phyloP scores from a whole-genome alignment of 2,888 invertebrate species.

The Vanessa cardui region DNA sequence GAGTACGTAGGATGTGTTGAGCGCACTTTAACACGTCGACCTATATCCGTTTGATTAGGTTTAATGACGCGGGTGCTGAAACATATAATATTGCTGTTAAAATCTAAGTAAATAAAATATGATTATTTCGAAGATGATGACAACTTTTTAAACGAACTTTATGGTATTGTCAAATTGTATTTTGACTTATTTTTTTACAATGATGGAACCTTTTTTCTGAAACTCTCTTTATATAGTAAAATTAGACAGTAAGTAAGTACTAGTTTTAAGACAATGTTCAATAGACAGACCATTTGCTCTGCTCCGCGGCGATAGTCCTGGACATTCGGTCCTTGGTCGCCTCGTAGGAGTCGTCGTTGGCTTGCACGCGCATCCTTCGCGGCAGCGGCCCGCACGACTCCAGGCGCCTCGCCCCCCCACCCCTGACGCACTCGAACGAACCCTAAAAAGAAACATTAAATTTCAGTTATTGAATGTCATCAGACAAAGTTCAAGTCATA shows the following conservation, averaged over 20 bases:
- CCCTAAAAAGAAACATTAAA: conserved; percentile 83
- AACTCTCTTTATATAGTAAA: too few species aligned
- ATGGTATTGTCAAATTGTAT: too few species aligned
- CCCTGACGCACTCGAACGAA: conserved; percentile 94
- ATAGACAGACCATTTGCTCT: conserved; percentile 92
- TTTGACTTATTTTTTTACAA: too few species aligned
- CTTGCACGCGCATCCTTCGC: conserved; percentile 95
- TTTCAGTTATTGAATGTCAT: neutral
- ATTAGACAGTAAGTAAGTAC: too few species aligned
- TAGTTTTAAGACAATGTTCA: neutral
- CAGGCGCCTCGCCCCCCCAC: conserved; percentile 83
- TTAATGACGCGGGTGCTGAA: conserved; percentile 96
- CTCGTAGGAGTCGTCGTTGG: conserved; percentile 98
- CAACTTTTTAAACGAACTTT: too few species aligned
- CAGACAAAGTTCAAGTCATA: too few species aligned
- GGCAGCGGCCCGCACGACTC: conserved; percentile 93
- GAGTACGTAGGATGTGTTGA: conserved; percentile 68
- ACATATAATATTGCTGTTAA: conserved; percentile 40
- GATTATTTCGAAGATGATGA: too few species aligned
- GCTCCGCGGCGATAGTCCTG: conserved; percentile 94
- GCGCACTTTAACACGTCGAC: conserved; percentile 92
- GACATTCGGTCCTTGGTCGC: conserved; percentile 96
- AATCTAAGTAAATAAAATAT: neutral
- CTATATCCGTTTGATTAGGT: conserved; percentile 94
- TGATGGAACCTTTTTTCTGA: too few species aligned